Percentiles rank a stretch among this genome's conserved stretches.
Evolutionary conservation across 2,888 invertebrate genomes (phyloP).

Genomic region (Acrobeloides nanus): DNA sequence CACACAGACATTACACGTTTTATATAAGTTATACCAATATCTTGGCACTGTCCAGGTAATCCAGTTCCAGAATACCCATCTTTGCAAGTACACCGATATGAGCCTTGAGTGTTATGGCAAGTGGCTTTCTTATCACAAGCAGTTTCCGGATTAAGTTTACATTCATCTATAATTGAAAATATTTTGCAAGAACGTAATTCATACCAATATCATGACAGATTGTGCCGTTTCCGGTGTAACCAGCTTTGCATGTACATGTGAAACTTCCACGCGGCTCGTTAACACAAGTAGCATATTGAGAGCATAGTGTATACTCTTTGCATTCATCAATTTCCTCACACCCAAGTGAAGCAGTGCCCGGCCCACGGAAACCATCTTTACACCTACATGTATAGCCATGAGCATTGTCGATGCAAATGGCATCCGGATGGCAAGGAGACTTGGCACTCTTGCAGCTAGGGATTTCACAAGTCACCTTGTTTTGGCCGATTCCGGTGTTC

Average conservation of each 20-base stretch:
- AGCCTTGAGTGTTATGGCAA: conserved; percentile 7
- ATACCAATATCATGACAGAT: conserved; percentile 4
- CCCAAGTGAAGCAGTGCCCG: conserved; percentile 10
- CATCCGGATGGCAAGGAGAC: conserved; percentile 5
- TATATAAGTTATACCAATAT: no score
- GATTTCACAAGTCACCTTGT: conserved; percentile 12
- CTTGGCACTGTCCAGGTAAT: conserved; percentile 1
- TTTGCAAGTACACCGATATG: background rate
- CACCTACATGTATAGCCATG: conserved; percentile 7
- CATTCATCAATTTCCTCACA: conserved; percentile 12
- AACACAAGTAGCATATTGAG: conserved; percentile 12
- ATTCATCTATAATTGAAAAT: no score
- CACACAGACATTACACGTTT: no score
- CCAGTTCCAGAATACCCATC: background rate
- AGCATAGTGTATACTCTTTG: conserved; percentile 11
- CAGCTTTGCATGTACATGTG: conserved; percentile 7
- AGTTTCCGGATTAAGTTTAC: conserved; percentile 1
- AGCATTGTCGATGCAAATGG: background rate
- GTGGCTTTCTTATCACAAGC: conserved; percentile 11
- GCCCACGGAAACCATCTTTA: conserved; percentile 14
- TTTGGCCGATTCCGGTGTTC: conserved; percentile 7
- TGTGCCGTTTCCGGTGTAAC: conserved; percentile 5
- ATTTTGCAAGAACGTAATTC: no score
- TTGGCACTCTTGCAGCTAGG: conserved; percentile 7
- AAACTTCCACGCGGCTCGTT: conserved; percentile 10